phyloP scores from a whole-genome alignment of 1,140 invertebrate species.

The Pseudomyrmex flavicornis region DNA sequence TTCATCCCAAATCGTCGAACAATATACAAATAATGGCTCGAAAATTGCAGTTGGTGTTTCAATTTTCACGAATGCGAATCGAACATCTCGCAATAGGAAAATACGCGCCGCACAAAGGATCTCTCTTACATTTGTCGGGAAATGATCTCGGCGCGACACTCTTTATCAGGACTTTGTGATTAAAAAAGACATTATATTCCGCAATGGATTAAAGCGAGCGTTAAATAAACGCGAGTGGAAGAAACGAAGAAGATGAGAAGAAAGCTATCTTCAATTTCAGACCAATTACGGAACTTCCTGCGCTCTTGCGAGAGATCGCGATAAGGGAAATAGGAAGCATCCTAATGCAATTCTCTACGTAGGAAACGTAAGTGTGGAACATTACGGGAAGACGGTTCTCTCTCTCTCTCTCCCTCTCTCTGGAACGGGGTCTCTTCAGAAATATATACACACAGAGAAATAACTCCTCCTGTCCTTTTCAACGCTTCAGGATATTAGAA shows the following conservation, averaged over 20 bases:
- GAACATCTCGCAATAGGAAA: not conserved
- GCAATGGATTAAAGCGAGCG: constrained; percentile 10
- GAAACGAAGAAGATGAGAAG: not conserved
- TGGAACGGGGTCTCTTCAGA: not conserved
- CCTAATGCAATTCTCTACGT: constrained; percentile 23
- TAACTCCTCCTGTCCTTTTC: constrained; percentile 54
- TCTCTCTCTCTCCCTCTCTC: too few species aligned
- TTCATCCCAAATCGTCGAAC: too few species aligned
- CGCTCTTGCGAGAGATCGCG: not conserved
- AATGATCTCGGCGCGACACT: too few species aligned
- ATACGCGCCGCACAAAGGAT: not conserved
- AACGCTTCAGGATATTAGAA: constrained; percentile 76
- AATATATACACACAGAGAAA: constrained; percentile 64
- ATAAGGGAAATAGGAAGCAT: constrained; percentile 1
- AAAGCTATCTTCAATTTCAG: constrained; percentile 31
- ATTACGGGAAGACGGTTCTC: not conserved
- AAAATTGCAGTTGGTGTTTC: not conserved
- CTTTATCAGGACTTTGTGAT: not conserved
- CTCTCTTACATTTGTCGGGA: too few species aligned
- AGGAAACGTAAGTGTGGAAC: not conserved
- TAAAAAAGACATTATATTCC: constrained; percentile 8
- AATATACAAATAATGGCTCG: too few species aligned
- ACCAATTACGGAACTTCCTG: not conserved
- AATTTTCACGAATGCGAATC: not conserved
- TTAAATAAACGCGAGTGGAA: constrained; percentile 9